These are phyloP conservation scores for Pemphigus obesinymphae DNA, from an alignment of 1,140 invertebrate genomes.

Conservation along the genomic window DNA sequence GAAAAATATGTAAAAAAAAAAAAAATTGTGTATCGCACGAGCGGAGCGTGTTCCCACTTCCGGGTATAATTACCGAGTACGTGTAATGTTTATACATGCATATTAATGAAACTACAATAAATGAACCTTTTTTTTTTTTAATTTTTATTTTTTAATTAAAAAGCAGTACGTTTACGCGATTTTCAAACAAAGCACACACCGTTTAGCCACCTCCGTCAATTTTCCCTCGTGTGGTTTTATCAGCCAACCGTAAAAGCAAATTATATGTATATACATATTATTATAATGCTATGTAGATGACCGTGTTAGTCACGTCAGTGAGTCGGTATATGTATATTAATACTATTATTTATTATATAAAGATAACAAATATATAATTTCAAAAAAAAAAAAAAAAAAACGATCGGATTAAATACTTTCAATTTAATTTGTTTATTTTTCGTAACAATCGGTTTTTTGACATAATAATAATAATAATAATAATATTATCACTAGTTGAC, in stretches of 20 bases:
- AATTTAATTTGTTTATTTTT: no score
- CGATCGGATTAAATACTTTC: no score
- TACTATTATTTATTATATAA: no score
- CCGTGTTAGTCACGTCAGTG: neutral
- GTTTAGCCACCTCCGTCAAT: slow-evolving; percentile 6
- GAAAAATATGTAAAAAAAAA: slow-evolving; percentile 2
- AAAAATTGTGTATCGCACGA: neutral
- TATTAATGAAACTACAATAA: slow-evolving; percentile 16
- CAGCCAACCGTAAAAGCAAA: neutral
- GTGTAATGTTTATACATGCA: slow-evolving; percentile 22
- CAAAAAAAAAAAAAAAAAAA: no score
- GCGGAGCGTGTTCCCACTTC: slow-evolving; percentile 8
- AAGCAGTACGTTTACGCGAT: slow-evolving; percentile 16
- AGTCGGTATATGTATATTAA: neutral
- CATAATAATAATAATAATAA: no score
- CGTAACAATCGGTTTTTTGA: no score
- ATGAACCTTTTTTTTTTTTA: neutral
- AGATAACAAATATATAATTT: no score
- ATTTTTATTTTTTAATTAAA: slow-evolving; percentile 29
- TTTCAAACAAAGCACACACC: neutral
- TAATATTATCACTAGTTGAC: no score
- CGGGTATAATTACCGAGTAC: slow-evolving; percentile 1
- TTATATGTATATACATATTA: neutral
- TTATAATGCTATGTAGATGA: neutral
- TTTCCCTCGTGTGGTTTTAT: neutral